Evolutionary conservation across 2,113 vertebrate species (phyloP).

Genomic region (Peucedramus taeniatus): DNA sequence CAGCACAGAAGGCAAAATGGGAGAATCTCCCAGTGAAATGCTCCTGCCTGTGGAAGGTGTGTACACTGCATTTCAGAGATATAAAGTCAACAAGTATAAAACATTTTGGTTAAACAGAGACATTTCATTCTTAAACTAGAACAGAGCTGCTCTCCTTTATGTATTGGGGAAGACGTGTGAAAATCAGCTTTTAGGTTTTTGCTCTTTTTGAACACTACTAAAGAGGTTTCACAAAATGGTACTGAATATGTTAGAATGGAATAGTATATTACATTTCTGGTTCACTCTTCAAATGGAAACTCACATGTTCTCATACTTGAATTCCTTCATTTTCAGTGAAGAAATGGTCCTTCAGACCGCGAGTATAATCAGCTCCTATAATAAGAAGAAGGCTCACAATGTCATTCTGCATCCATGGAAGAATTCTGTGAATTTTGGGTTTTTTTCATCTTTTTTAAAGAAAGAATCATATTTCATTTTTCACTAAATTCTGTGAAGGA

Average conservation of each 20-base stretch:
- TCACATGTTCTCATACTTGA: neutral
- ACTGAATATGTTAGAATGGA: neutral
- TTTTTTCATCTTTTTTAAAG: neutral
- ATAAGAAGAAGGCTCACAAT: neutral
- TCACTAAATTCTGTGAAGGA: neutral
- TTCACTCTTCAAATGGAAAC: neutral
- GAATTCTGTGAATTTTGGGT: neutral
- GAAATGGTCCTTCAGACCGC: neutral
- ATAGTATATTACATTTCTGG: neutral
- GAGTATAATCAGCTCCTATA: neutral
- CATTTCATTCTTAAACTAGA: neutral
- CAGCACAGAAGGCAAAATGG: neutral
- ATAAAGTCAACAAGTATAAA: neutral
- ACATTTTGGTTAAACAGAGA: neutral
- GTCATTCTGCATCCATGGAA: neutral
- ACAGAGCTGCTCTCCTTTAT: neutral
- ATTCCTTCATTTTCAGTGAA: neutral
- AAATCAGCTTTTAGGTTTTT: neutral
- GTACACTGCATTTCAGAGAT: neutral
- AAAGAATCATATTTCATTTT: neutral
- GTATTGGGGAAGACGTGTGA: neutral
- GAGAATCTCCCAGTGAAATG: neutral
- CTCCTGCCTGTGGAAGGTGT: neutral
- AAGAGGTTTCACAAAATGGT: neutral
- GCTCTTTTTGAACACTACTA: neutral